Evolutionary conservation across 35 echinoderm and acorn worm genomes (phyloP).

Genomic region (Nesometra sesokonis): DNA sequence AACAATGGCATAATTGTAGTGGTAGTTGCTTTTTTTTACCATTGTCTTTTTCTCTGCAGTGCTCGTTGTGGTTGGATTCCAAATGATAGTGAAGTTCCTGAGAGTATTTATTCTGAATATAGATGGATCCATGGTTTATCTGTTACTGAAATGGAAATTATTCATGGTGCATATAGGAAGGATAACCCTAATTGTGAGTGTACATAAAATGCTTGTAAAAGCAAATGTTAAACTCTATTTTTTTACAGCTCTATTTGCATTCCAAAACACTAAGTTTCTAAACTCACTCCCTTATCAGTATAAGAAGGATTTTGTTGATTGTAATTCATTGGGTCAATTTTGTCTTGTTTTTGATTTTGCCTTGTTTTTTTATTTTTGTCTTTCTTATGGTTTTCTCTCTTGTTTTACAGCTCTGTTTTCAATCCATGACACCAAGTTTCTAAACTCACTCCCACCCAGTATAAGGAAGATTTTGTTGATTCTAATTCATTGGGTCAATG

Average conservation of each 20-base stretch:
- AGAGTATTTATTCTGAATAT: constrained; percentile 62
- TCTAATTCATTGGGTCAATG: too few relatives aligned
- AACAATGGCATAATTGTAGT: too few relatives aligned
- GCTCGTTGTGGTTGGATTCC: constrained; percentile 98
- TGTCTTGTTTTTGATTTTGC: too few relatives aligned
- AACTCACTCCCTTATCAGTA: constrained; percentile 17
- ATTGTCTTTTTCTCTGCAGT: constrained; percentile 19
- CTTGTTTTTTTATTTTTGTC: too few relatives aligned
- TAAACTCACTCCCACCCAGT: constrained; percentile 31
- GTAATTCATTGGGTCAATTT: too few relatives aligned
- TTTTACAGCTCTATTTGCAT: constrained; percentile 48
- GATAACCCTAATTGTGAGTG: constrained; percentile 98
- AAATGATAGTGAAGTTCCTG: constrained; percentile 50
- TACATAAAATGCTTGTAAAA: neutral
- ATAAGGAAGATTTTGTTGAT: too few relatives aligned
- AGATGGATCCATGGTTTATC: constrained; percentile 87
- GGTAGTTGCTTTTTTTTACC: neutral
- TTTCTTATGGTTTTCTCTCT: too few relatives aligned
- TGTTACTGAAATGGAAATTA: constrained; percentile 97
- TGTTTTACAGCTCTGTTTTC: constrained; percentile 45
- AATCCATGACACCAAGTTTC: constrained; percentile 27
- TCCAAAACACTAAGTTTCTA: constrained; percentile 20
- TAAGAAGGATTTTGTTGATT: too few relatives aligned
- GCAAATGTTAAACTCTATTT: neutral
- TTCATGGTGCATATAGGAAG: constrained; percentile 85